Base-by-base conservation (phyloP, 2,113 vertebrate species). In the Dasyprocta punctata region DNA sequence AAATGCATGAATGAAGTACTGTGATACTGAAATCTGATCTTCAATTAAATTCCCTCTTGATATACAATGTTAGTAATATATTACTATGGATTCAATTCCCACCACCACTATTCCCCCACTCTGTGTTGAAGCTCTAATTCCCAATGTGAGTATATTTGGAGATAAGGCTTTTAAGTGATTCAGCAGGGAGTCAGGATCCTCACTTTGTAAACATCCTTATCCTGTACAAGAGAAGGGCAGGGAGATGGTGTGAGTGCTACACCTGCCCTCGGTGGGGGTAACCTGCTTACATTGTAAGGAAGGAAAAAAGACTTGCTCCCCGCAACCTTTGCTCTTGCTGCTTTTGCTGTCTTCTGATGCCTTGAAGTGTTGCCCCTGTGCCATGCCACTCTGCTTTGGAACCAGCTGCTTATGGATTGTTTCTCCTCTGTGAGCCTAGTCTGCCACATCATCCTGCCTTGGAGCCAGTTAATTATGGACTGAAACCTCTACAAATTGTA, bases 11-110 rank as follows among this genome's bases (percentile, higher is more conserved):
- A 88, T 12, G 8, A 78, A 24, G 20, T 22, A 22, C 6, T 58
- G 5, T 58, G 56, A 88, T 36, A 0, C 38, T 92, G 33, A 77
- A 96, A 61, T 67, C 38, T 82, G 11, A 3, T 58, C 22, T 10
- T 83, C 36, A 92, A 92, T 60, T 91, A 88, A 86, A 84, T 63
- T 87, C 1, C 80, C 19, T 56, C 87, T 85, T 52, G 22, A 94
- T 80, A 38, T 80, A 80, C 28, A 80, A 30, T 49, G 44, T 52
- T 89, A 95, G 16, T 47, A 87, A 49, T 78, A 81, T 7, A 61
- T 33, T 11, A 20, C 65, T 83, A 16, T 33, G 47, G 38, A n/a
- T 69, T 58, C 24, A 75, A 81, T 28, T 93, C 17, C 0, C 9
- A 9, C 19, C 17, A 2, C 84, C 33, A 22, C 63, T 38, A 19